These are phyloP conservation scores for Sinodicranocentrus sp. DNA, from an alignment of 2,888 invertebrate species.

Conservation along the genomic window DNA sequence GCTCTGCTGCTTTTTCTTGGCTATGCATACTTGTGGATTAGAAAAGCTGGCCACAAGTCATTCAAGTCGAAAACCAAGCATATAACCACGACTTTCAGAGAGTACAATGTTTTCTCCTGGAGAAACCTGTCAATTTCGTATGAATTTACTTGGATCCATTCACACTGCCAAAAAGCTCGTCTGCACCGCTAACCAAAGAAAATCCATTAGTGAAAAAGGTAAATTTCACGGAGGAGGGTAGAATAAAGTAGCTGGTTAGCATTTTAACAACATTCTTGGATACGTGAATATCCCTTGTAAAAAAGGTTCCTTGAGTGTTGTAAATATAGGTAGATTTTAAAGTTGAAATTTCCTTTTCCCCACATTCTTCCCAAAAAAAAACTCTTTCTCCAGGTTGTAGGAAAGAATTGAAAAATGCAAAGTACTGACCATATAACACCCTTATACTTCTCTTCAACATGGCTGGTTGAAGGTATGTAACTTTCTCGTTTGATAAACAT, in stretches of 20 bases:
- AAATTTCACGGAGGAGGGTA: slow-evolving; percentile 10
- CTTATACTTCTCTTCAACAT: slow-evolving; percentile 2
- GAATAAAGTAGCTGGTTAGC: too few species aligned
- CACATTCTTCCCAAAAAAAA: too few species aligned
- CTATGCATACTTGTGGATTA: slow-evolving; percentile 43
- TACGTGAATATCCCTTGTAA: too few species aligned
- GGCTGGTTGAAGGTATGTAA: too few species aligned
- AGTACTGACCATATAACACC: neutral
- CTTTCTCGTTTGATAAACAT: too few species aligned
- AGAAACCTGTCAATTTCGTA: slow-evolving; percentile 64
- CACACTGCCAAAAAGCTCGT: slow-evolving; percentile 48
- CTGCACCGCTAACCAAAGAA: slow-evolving; percentile 21
- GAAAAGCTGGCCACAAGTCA: slow-evolving; percentile 54
- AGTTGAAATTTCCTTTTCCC: too few species aligned
- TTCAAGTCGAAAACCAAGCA: slow-evolving; percentile 27
- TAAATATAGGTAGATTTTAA: too few species aligned
- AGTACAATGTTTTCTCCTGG: neutral
- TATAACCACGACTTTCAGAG: neutral
- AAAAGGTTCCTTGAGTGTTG: too few species aligned
- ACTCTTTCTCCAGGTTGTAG: too few species aligned
- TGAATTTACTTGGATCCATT: slow-evolving; percentile 54
- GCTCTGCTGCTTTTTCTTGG: too few species aligned
- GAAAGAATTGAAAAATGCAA: too few species aligned
- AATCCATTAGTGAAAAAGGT: slow-evolving; percentile 50
- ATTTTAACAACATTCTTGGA: too few species aligned